Evolutionary conservation across 92 coral and sea anemone genomes (phyloP).

Genomic region (Paragorgia papillata): DNA sequence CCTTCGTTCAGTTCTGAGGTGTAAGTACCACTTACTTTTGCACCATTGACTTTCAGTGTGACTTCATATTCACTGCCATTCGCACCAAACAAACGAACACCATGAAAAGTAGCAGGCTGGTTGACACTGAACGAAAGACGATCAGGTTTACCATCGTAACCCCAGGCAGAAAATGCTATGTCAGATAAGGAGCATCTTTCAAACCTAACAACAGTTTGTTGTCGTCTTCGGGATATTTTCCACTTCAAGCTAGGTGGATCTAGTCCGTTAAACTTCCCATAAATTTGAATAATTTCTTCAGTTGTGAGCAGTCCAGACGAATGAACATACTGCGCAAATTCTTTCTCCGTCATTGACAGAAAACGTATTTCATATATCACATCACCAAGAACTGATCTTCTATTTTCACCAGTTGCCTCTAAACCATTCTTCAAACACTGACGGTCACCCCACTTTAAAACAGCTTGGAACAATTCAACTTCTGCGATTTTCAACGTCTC

Average conservation of each 20-base stretch:
- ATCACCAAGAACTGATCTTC: constrained; percentile 61
- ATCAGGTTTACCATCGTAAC: background rate
- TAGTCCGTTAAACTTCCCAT: constrained; percentile 30
- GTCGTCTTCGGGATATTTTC: background rate
- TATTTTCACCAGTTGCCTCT: constrained; percentile 41
- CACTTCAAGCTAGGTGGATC: background rate
- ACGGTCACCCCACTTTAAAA: constrained; percentile 52
- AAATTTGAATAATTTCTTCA: constrained; percentile 42
- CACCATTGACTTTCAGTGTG: background rate
- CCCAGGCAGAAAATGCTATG: background rate
- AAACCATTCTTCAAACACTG: constrained; percentile 40
- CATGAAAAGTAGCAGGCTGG: constrained; percentile 44
- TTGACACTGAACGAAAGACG: constrained; percentile 68
- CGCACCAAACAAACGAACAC: constrained; percentile 23
- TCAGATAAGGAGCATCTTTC: background rate
- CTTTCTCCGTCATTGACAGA: constrained; percentile 43
- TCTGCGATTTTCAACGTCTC: constrained; percentile 50
- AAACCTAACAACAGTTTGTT: background rate
- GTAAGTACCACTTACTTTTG: background rate
- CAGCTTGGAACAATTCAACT: constrained; percentile 62
- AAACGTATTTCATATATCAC: constrained; percentile 47
- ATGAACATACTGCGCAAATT: constrained; percentile 50
- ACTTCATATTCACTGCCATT: constrained; percentile 37
- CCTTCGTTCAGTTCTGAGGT: background rate
- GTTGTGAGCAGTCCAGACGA: constrained; percentile 44